A percentile compares a stretch with the other conserved stretches of the same genome.
Evolutionary conservation across 1,140 invertebrate species (phyloP).

Genomic region (Sarcophaga bullata): DNA sequence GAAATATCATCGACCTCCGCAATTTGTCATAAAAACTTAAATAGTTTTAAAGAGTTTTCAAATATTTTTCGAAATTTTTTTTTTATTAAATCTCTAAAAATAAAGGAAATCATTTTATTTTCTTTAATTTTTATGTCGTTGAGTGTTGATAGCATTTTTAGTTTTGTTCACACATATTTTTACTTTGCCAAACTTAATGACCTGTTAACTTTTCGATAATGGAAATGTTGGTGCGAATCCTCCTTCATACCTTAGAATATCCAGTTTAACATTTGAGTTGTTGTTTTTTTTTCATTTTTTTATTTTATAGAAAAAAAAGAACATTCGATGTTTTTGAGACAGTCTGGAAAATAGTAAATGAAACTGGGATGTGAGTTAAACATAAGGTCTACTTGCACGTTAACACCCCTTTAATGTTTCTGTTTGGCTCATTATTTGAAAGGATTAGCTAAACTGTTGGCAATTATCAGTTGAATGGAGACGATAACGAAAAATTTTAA

Average conservation of each 20-base stretch:
- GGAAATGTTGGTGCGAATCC: slow-evolving; percentile 26
- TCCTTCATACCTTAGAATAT: not conserved
- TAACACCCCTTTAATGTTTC: slow-evolving; percentile 23
- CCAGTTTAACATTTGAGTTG: not conserved
- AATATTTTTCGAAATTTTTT: too few relatives aligned
- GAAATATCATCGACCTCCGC: too few relatives aligned
- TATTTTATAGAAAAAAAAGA: not conserved
- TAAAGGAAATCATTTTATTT: too few relatives aligned
- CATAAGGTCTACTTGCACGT: not conserved
- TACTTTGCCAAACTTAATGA: slow-evolving; percentile 35
- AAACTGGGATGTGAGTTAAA: not conserved
- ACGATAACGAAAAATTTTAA: not conserved
- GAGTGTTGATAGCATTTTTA: not conserved
- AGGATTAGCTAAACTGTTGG: slow-evolving; percentile 10
- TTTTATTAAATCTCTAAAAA: too few relatives aligned
- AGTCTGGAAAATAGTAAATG: not conserved
- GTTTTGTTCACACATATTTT: slow-evolving; percentile 16
- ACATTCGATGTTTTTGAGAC: not conserved
- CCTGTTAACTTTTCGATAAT: slow-evolving; percentile 41
- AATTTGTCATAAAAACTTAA: too few relatives aligned
- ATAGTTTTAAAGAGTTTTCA: too few relatives aligned
- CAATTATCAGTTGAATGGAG: slow-evolving; percentile 9
- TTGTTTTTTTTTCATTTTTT: not conserved
- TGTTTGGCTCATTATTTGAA: slow-evolving; percentile 21
- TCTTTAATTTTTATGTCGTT: too few relatives aligned